A percentile compares a stretch with the other conserved stretches of the same genome.
Conservation (phyloP, 2,797 vertebrate species). For the Sebastes oblongus region DNA sequence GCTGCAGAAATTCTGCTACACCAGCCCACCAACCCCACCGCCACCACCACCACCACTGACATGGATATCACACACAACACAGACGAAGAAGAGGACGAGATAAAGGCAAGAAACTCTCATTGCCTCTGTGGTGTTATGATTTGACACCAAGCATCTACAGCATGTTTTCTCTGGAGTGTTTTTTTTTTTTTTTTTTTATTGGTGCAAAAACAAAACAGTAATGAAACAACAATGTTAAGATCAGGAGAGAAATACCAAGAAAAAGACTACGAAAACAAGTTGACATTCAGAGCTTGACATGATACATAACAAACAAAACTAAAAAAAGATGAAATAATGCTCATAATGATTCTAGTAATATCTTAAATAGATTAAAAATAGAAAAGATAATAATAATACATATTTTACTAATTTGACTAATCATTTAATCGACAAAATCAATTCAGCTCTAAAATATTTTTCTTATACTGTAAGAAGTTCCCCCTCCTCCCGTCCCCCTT, state of each 20-base stretch:
- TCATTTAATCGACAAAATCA: neutral
- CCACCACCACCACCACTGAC: neutral
- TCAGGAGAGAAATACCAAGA: too few species aligned
- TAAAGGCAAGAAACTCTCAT: slow-evolving; percentile 61
- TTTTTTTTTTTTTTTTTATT: neutral
- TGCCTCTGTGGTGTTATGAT: neutral
- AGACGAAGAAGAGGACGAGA: slow-evolving; percentile 37
- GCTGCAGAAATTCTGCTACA: slow-evolving; percentile 52
- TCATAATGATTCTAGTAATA: too few species aligned
- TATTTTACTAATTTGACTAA: neutral
- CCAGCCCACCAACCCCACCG: neutral
- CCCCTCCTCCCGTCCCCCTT: too few species aligned
- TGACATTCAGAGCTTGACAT: too few species aligned
- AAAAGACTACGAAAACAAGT: too few species aligned
- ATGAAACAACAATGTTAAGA: too few species aligned
- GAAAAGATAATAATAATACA: fast-evolving
- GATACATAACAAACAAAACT: too few species aligned
- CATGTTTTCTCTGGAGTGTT: neutral
- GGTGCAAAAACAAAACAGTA: too few species aligned
- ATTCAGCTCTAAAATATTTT: neutral
- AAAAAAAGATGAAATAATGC: too few species aligned
- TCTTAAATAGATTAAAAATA: too few species aligned
- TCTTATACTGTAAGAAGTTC: neutral
- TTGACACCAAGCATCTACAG: neutral
- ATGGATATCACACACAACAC: neutral